These are phyloP conservation scores for Caenorhabditis sp. DNA, from an alignment of 2,888 invertebrate species.

Conservation along the genomic window DNA sequence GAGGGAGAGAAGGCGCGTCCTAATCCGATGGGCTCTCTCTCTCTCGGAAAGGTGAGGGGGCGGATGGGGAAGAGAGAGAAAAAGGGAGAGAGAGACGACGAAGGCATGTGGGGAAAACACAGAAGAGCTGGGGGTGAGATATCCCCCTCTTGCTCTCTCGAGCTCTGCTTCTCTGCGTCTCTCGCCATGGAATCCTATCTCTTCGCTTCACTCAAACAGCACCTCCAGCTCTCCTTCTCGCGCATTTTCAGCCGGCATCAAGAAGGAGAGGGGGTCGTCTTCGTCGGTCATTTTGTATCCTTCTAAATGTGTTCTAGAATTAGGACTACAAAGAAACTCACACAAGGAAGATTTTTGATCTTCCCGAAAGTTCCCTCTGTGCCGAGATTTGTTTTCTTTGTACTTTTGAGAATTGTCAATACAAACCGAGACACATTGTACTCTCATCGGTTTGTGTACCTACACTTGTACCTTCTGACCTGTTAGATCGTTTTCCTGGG, in stretches of 20 bases:
- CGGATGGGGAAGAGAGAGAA: slow-evolving; percentile 40
- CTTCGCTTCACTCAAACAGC: background rate
- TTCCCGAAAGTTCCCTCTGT: background rate
- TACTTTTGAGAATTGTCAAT: background rate
- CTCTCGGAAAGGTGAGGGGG: slow-evolving; percentile 57
- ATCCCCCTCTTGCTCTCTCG: slow-evolving; percentile 43
- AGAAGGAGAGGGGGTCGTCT: slow-evolving; percentile 29
- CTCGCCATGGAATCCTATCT: slow-evolving; percentile 11
- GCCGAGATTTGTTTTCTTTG: slow-evolving; percentile 2
- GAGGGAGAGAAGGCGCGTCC: slow-evolving; percentile 34
- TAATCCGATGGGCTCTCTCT: slow-evolving; percentile 56
- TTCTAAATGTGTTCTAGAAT: slow-evolving; percentile 1
- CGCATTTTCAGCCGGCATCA: slow-evolving; percentile 52
- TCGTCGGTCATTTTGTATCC: slow-evolving; percentile 25
- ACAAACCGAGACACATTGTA: slow-evolving; percentile 6
- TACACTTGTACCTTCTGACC: slow-evolving; percentile 6
- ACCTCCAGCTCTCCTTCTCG: slow-evolving; percentile 20
- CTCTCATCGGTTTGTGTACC: background rate
- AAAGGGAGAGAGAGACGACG: slow-evolving; percentile 8
- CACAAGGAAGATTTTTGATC: slow-evolving; percentile 4
- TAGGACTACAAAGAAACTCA: background rate
- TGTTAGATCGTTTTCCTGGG: background rate
- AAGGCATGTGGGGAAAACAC: background rate
- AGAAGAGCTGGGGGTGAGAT: slow-evolving; percentile 18
- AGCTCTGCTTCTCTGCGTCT: slow-evolving; percentile 30